These are phyloP conservation scores for Potamarius usumacintae DNA, from an alignment of 2,113 vertebrate genomes.

Conservation along the genomic window DNA sequence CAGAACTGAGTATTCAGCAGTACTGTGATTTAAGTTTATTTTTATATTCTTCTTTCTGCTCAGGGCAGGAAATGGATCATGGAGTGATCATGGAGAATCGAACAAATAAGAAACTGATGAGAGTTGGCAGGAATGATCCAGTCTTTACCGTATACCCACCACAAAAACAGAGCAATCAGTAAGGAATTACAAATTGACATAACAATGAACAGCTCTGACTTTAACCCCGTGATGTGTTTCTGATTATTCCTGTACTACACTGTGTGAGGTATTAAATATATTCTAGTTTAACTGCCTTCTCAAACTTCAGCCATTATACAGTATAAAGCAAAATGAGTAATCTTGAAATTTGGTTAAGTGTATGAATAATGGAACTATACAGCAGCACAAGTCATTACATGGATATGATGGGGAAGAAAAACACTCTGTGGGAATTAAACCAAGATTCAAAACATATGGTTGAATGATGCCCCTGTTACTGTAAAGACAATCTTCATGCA, in stretches of 20 bases:
- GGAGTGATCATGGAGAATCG: neutral
- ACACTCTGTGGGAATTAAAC: conserved; percentile 14
- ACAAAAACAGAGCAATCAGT: neutral
- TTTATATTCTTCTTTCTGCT: neutral
- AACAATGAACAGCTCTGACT: conserved; percentile 2
- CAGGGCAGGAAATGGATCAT: neutral
- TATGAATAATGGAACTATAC: conserved; percentile 14
- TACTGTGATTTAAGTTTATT: neutral
- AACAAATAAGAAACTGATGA: neutral
- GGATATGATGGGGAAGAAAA: conserved; percentile 30
- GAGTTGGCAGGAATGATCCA: neutral
- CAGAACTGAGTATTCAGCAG: neutral
- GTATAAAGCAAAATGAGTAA: neutral
- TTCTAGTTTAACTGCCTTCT: conserved; percentile 13
- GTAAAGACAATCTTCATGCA: conserved; percentile 9
- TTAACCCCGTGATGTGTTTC: neutral
- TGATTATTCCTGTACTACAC: neutral
- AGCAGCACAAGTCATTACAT: conserved; percentile 28
- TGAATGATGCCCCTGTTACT: conserved; percentile 13
- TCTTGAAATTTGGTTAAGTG: conserved; percentile 13
- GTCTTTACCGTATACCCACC: neutral
- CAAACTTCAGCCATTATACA: neutral
- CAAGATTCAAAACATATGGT: conserved; percentile 32
- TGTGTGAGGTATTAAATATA: conserved; percentile 7
- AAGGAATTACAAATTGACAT: conserved; percentile 12